These are phyloP conservation scores for Catocala fraxini DNA, from an alignment of 2,888 invertebrate genomes.

Conservation along the genomic window DNA sequence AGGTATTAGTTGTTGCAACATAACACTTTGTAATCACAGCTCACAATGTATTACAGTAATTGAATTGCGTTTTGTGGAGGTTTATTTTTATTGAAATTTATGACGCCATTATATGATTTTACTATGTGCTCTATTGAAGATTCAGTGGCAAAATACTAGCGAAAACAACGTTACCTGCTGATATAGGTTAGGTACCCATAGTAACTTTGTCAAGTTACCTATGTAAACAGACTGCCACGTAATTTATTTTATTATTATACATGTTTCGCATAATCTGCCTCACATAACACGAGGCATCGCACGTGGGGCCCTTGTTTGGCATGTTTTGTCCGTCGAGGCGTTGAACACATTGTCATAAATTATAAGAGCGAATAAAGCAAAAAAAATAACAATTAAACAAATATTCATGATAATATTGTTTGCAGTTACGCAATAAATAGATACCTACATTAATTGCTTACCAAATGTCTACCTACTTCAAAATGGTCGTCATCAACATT, in stretches of 20 bases:
- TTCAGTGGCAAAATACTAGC: neutral
- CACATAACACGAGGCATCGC: constrained; percentile 16
- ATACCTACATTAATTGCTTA: no score
- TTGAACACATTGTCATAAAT: no score
- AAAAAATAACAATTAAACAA: no score
- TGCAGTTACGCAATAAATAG: no score
- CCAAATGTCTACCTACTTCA: no score
- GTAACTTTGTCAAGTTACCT: neutral
- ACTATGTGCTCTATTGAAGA: neutral
- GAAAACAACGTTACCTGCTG: neutral
- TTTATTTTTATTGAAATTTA: neutral
- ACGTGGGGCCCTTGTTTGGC: constrained; percentile 21
- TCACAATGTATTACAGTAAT: neutral
- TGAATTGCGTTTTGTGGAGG: neutral
- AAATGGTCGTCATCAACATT: no score
- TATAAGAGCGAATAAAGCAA: no score
- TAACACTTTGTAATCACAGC: constrained; percentile 6
- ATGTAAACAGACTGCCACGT: neutral
- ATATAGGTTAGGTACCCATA: neutral
- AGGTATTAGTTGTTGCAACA: constrained; percentile 5
- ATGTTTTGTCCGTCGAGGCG: constrained; percentile 11
- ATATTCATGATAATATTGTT: no score
- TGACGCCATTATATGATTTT: neutral
- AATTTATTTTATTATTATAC: neutral
- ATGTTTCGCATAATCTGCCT: neutral